A percentile compares a stretch with the other conserved stretches of the same genome.
These are phyloP conservation scores for Origma solitaria DNA, from an alignment of 2,113 vertebrate species.

Conservation along the genomic window DNA sequence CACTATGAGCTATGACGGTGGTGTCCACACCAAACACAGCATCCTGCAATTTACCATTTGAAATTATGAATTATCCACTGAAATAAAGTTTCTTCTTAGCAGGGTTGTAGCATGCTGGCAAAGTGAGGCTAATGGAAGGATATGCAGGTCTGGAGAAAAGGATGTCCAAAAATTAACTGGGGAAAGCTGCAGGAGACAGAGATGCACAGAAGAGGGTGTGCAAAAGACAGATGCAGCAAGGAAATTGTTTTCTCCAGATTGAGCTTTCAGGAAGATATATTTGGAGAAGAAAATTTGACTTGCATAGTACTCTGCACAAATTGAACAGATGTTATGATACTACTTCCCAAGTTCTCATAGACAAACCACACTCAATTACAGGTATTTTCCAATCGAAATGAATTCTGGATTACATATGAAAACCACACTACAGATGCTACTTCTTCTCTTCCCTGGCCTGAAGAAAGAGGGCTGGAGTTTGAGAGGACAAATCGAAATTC, in stretches of 20 bases:
- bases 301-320: neutral
- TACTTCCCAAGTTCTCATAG: neutral
- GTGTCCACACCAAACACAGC: neutral
- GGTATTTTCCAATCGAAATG: slow-evolving; percentile 11
- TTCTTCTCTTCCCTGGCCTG: neutral
- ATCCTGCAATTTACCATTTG: neutral
- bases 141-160: neutral
- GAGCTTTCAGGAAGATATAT: neutral
- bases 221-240: slow-evolving; percentile 6
- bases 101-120: neutral
- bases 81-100: neutral
- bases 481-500: neutral
- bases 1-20: neutral
- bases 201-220: neutral
- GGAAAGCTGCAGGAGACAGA: slow-evolving; percentile 3
- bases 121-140: neutral
- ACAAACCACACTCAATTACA: neutral
- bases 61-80: neutral
- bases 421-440: neutral
- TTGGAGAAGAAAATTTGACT: neutral
- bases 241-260: neutral
- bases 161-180: neutral
- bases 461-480: neutral
- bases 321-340: neutral
- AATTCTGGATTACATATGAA: neutral